Percentiles rank a stretch among this genome's conserved stretches.
Conservation (phyloP, 2,888 invertebrate species). For the Conistra vaccinii region DNA sequence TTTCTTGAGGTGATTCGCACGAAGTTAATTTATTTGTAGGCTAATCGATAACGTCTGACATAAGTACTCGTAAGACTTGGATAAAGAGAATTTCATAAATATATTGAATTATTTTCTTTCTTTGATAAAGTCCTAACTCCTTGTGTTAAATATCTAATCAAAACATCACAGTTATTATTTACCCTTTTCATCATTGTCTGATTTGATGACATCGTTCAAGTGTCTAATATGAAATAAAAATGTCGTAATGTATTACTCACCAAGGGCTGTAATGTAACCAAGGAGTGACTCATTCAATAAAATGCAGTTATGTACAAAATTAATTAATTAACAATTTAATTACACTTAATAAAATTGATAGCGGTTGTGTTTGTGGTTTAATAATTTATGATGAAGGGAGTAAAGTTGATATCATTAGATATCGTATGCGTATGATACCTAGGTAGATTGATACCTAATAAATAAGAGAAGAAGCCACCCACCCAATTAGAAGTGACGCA, state of each 20-base stretch:
- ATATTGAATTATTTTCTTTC: too few relatives aligned
- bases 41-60: too few relatives aligned
- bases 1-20: too few relatives aligned
- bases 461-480: too few relatives aligned
- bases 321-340: background rate
- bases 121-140: too few relatives aligned
- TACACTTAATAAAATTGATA: background rate
- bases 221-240: slow-evolving; percentile 25
- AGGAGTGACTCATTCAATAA: slow-evolving; percentile 34
- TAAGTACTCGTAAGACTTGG: too few relatives aligned
- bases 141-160: too few relatives aligned
- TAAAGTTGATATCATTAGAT: too few relatives aligned
- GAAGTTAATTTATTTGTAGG: too few relatives aligned
- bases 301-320: slow-evolving; percentile 11
- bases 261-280: background rate
- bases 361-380: background rate
- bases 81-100: too few relatives aligned
- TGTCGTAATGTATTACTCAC: slow-evolving; percentile 16
- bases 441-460: too few relatives aligned
- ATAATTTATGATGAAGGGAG: background rate
- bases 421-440: background rate
- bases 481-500: too few relatives aligned
- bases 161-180: background rate
- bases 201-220: slow-evolving; percentile 31
- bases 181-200: slow-evolving; percentile 27